Evolutionary conservation across 2,888 invertebrate species (phyloP).

Genomic region (Hoplodrina blanda): DNA sequence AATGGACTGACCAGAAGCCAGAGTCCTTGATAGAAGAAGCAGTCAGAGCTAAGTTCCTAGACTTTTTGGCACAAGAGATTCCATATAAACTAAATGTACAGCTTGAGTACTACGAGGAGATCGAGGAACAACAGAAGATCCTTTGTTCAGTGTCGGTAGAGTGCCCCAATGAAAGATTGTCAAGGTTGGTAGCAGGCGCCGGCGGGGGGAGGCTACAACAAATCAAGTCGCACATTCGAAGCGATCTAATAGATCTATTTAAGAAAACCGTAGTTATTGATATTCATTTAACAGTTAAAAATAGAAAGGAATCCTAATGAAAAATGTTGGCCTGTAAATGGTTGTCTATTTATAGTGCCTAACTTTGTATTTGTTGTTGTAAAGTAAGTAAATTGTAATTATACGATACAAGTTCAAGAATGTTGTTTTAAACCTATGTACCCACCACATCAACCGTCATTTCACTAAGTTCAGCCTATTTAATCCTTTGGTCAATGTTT

Average conservation of each 20-base stretch:
- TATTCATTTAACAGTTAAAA: constrained; percentile 75
- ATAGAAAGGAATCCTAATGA: constrained; percentile 65
- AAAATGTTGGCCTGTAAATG: neutral
- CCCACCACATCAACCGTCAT: too few species aligned
- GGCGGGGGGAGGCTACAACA: constrained; percentile 93
- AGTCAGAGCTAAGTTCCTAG: constrained; percentile 95
- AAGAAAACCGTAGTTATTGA: constrained; percentile 89
- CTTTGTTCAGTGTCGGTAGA: constrained; percentile 91
- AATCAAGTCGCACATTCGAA: constrained; percentile 92
- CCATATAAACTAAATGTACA: constrained; percentile 94
- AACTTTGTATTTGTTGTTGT: constrained; percentile 5
- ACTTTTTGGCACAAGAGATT: constrained; percentile 95
- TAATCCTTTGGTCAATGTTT: too few species aligned
- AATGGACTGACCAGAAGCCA: constrained; percentile 94
- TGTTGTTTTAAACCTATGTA: constrained; percentile 16
- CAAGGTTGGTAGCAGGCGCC: constrained; percentile 92
- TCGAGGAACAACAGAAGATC: constrained; percentile 86
- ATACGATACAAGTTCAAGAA: constrained; percentile 7
- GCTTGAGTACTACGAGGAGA: constrained; percentile 92
- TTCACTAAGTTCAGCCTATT: too few species aligned
- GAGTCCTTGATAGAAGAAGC: constrained; percentile 93
- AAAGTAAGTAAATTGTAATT: neutral
- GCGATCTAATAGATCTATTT: constrained; percentile 92
- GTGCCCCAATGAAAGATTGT: constrained; percentile 92
- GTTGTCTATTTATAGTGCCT: constrained; percentile 3